Evolutionary conservation across 2,797 vertebrate species (phyloP), one percentile per base, ranked within the genome.

Genomic region (Telmatherina bonti): DNA sequence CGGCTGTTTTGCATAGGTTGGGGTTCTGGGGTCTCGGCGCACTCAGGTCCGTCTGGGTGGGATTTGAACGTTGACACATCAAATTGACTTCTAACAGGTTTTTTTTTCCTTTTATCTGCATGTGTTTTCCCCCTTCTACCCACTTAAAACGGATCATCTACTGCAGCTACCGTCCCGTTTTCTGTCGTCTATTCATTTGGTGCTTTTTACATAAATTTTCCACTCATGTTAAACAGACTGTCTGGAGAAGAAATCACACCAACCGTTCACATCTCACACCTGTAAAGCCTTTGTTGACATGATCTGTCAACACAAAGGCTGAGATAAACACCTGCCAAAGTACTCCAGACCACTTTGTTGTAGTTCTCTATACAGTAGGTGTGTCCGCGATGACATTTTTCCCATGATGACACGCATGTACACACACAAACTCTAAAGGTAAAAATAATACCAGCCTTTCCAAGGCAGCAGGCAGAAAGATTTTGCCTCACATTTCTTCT

Each of bases 1-100:
- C 49, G 52, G 51, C 83, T 90, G 83, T 81, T 92, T 86, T 93
- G 87, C 90, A 92, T 93, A 92, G 62, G 85, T 71, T 43, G 57
- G 51, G 67, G 56, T 88, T 84, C 66, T 20, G 47, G 67, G 83
- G 71, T 72, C 60, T 84, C 71, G 3, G 53, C 22, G 67, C 72
- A 49, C 70, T 60, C 13, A 1, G 57, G 77, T 76, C 75, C 60
- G 7, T n/a, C 43, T n/a, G 43, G 43, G 49, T 47, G 43, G 43
- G 43, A 47, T 47, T n/a, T 47, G 43, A 47, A 8, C 20, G 7
- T n/a, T 47, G 43, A 90, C 92, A 92, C 88, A 70, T 92, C 76
- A 91, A 90, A 93, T 88, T 89, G 82, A 86, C 86, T 91, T 87
- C 58, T 57, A 65, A 79, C 69, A 79, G 64, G 69, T 73, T 51